A percentile compares a stretch with the other conserved stretches of the same genome.
Evolutionary conservation across 2,888 invertebrate genomes (phyloP).

Genomic region (Aphidoletes aphidimyza): DNA sequence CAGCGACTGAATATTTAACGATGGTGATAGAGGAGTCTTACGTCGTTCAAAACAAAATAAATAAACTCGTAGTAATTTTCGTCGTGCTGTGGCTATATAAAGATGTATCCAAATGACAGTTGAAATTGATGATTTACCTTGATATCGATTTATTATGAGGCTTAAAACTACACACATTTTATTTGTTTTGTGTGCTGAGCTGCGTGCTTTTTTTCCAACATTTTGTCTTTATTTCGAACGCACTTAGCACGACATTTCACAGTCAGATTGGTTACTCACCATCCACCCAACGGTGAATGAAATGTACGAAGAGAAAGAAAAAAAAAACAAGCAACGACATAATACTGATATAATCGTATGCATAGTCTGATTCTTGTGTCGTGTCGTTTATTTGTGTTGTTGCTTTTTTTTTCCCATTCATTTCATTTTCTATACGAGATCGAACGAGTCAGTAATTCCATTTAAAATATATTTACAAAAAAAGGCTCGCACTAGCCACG

Average conservation of each 20-base stretch:
- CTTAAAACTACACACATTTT: conserved; percentile 50
- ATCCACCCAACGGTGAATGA: conserved; percentile 50
- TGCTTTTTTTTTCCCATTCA: background rate
- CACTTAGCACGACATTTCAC: conserved; percentile 53
- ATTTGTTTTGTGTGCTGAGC: background rate
- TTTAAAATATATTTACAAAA: background rate
- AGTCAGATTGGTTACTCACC: conserved; percentile 41
- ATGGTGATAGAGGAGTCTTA: conserved; percentile 28
- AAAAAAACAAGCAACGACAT: too few relatives aligned
- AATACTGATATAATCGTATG: conserved; percentile 47
- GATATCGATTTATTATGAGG: conserved; percentile 52
- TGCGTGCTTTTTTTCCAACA: background rate
- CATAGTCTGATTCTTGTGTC: conserved; percentile 29
- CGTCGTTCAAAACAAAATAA: background rate
- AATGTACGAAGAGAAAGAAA: conserved; percentile 7
- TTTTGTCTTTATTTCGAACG: conserved; percentile 53
- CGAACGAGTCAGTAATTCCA: conserved; percentile 16
- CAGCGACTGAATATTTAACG: conserved; percentile 36
- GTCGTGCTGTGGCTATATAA: conserved; percentile 54
- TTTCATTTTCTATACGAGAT: background rate
- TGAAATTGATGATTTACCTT: conserved; percentile 51
- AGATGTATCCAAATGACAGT: conserved; percentile 55
- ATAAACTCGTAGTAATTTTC: conserved; percentile 49
- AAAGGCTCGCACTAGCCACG: background rate
- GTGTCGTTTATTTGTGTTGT: too few relatives aligned